phyloP scores from a whole-genome alignment of 2,888 invertebrate genomes.

The Incurvaria masculella region DNA sequence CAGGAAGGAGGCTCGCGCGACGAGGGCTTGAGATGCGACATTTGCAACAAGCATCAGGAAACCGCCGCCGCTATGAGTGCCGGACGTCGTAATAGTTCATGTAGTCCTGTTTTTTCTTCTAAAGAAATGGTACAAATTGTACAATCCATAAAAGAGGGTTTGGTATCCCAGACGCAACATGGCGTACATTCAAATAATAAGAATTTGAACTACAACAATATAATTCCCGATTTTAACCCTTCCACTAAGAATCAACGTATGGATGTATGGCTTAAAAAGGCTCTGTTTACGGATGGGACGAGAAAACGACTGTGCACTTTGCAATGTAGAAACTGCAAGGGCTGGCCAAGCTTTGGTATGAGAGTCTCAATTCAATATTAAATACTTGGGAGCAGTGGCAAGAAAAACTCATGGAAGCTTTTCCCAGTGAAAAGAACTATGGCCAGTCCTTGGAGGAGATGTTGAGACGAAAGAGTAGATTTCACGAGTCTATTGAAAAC shows the following conservation, averaged over 20 bases:
- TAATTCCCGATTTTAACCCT: slow-evolving; percentile 6
- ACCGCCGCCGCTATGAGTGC: too few relatives aligned
- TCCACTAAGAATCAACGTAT: slow-evolving; percentile 6
- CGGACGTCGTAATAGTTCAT: slow-evolving; percentile 4
- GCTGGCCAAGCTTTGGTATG: slow-evolving; percentile 17
- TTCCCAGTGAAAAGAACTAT: slow-evolving; percentile 13
- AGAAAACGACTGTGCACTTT: slow-evolving; percentile 11
- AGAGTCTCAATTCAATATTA: slow-evolving; percentile 11
- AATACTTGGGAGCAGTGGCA: slow-evolving; percentile 18
- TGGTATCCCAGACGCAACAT: slow-evolving; percentile 5
- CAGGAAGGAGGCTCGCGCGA: not conserved
- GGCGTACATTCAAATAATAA: not conserved
- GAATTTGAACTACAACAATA: slow-evolving; percentile 5
- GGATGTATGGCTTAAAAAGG: too few relatives aligned
- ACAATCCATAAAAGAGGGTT: slow-evolving; percentile 7
- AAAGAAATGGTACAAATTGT: slow-evolving; percentile 9
- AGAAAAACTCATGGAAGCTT: slow-evolving; percentile 13
- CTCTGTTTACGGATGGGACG: slow-evolving; percentile 15
- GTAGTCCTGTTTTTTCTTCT: slow-evolving; percentile 10
- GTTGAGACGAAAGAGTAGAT: slow-evolving; percentile 10
- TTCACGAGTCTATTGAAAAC: slow-evolving; percentile 8
- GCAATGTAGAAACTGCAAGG: slow-evolving; percentile 19
- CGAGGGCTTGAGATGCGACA: not conserved
- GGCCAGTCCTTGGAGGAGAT: slow-evolving; percentile 14
- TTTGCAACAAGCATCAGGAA: not conserved